Evolutionary conservation across 53 echinoderm and acorn worm species (phyloP), one percentile per base, ranked within the genome.

Genomic region (Henricia sp.): DNA sequence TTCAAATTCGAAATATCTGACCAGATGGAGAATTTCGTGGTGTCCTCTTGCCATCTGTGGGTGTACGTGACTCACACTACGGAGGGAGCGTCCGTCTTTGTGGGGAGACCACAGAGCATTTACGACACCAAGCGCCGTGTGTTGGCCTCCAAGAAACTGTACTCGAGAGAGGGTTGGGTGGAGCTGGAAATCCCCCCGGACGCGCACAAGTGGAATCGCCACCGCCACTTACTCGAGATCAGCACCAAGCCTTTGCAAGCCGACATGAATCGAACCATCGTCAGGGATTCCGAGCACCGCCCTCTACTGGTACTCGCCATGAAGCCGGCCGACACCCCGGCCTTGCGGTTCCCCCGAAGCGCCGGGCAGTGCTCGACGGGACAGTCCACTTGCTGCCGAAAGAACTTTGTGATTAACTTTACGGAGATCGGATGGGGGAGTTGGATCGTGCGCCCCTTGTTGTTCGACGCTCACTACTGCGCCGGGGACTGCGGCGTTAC

Each of bases 91-190:
- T 50, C 65, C 23, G 67, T 86, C 38, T 51, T 50, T 13, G 66
- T 53, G 0, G 37, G 51, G 14, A 23, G 74, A 27, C 86, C 86
- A 3, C 25, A 58, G 38, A 33, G 36, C 30, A 74, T 66, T 39
- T 40, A 86, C 42, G 74, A 67, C 38, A 55, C 4, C 42, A 37
- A 32, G 14, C 19, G 53, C 4, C 74, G 50, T n/a, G 53, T 74
- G 51, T 39, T 86, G 0, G 86, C 73, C 64, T 30, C 67, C 39
- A 65, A 46, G 67, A 74, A 86, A 46, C 27, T 74, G 52, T 74
- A 86, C 86, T 74, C 74, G 14, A 50, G 50, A 19, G 65, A 70
- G 52, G 86, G 86, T 16, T 86, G 86, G 86, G 66, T 86, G 59
- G 86, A 86, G 53, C 27, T 86, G 0, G 66, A 86, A 43, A 55